Percentiles rank a stretch among this genome's conserved stretches.
phyloP scores from a whole-genome alignment of 2,888 invertebrate species.

The Rhabditoides inermis region DNA sequence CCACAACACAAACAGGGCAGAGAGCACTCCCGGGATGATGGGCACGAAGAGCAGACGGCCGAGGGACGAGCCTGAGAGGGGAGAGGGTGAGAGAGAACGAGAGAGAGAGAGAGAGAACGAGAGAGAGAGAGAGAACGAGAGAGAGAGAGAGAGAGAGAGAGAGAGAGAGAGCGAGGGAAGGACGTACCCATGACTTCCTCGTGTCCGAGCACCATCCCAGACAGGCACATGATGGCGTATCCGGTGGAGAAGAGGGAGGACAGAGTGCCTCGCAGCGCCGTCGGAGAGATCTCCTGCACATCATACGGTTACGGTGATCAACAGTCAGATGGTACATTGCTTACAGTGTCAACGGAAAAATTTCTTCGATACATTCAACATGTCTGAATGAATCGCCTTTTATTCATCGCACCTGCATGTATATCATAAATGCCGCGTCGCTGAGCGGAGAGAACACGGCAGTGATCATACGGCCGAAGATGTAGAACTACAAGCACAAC shows the following conservation, averaged over 20 bases:
- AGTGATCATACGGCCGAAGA: slow-evolving; percentile 38
- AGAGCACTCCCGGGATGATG: slow-evolving; percentile 37
- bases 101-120: too few relatives aligned
- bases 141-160: slow-evolving; percentile 4
- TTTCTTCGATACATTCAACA: too few relatives aligned
- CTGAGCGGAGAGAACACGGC: slow-evolving; percentile 46
- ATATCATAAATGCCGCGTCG: slow-evolving; percentile 44
- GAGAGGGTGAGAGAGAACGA: too few relatives aligned
- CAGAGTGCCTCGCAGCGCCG: slow-evolving; percentile 40
- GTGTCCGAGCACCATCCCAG: slow-evolving; percentile 47
- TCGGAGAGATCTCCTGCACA: slow-evolving; percentile 43
- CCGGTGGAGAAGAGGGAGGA: slow-evolving; percentile 43
- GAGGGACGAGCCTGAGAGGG: slow-evolving; percentile 27
- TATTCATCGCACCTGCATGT: slow-evolving; percentile 46
- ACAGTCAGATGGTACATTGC: too few relatives aligned
- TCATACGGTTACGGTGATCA: too few relatives aligned
- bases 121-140: too few relatives aligned
- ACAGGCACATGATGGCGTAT: slow-evolving; percentile 38
- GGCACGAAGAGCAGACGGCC: slow-evolving; percentile 40
- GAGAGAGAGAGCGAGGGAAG: too few relatives aligned
- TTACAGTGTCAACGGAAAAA: too few relatives aligned
- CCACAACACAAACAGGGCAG: slow-evolving; percentile 28
- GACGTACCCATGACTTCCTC: slow-evolving; percentile 34
- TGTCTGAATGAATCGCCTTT: too few relatives aligned
- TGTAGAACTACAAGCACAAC: too few relatives aligned